These are phyloP conservation scores for Bergia sp. DNA, from an alignment of 92 coral and sea anemone species.

Conservation along the genomic window DNA sequence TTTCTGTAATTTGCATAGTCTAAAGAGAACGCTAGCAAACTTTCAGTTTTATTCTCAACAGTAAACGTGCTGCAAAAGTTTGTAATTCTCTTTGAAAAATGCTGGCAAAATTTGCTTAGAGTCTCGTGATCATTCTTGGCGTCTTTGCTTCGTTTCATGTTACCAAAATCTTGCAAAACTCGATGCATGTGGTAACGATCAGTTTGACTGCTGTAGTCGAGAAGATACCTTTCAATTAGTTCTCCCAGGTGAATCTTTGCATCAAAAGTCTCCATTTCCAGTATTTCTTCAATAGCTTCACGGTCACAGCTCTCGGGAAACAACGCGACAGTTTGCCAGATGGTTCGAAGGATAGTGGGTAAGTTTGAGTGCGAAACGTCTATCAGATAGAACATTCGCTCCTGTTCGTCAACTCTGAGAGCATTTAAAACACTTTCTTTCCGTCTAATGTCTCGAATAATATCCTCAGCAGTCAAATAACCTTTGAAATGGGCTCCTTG, in stretches of 20 bases:
- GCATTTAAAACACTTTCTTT: conserved; percentile 27
- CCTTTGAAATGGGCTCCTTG: conserved; percentile 11
- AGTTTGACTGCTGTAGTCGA: neutral
- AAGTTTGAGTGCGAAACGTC: conserved; percentile 27
- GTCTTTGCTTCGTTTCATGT: conserved; percentile 15
- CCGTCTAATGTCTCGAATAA: conserved; percentile 25
- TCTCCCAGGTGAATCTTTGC: conserved; percentile 16
- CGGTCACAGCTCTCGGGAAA: conserved; percentile 35
- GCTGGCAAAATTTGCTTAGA: conserved; percentile 29
- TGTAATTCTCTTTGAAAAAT: conserved; percentile 28
- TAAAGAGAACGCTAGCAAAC: conserved; percentile 7
- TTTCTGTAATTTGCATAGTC: conserved; percentile 38
- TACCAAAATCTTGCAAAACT: conserved; percentile 35
- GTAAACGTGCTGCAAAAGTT: conserved; percentile 20
- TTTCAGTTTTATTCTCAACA: conserved; percentile 34
- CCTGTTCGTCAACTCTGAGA: conserved; percentile 40
- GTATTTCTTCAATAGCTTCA: neutral
- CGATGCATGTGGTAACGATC: conserved; percentile 22
- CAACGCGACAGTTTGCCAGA: conserved; percentile 16
- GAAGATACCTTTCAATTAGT: conserved; percentile 19
- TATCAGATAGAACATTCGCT: conserved; percentile 30
- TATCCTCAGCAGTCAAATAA: conserved; percentile 29
- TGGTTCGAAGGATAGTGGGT: conserved; percentile 29
- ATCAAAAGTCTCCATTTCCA: conserved; percentile 5
- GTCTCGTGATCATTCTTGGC: conserved; percentile 4